phyloP scores from a whole-genome alignment of 2,888 invertebrate genomes.

The Andrena dorsata region DNA sequence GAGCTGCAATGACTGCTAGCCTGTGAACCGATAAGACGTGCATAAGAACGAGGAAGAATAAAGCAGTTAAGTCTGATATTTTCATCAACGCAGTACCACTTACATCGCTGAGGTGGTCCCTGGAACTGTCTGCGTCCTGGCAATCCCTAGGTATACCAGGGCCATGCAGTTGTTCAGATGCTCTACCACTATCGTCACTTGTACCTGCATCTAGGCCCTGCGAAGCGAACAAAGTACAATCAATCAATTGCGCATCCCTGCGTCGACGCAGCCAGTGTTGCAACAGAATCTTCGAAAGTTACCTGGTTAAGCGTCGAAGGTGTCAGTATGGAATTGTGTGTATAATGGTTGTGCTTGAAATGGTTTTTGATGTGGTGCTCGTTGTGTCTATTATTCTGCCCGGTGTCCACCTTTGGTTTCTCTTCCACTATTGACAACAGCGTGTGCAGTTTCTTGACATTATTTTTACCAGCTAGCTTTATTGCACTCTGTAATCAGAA shows the following conservation, averaged over 20 bases:
- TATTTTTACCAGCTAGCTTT: slow-evolving; percentile 87
- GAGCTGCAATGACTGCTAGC: slow-evolving; percentile 96
- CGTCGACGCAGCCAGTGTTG: background rate
- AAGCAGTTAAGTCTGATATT: background rate
- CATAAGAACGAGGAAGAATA: background rate
- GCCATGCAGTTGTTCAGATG: slow-evolving; percentile 92
- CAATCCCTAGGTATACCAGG: slow-evolving; percentile 86
- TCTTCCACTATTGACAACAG: slow-evolving; percentile 86
- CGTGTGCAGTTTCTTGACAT: slow-evolving; percentile 87
- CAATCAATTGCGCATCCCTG: background rate
- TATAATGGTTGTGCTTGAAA: slow-evolving; percentile 84
- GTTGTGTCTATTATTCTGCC: slow-evolving; percentile 86
- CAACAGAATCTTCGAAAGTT: slow-evolving; percentile 39
- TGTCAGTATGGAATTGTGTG: slow-evolving; percentile 85
- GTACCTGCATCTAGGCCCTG: slow-evolving; percentile 93
- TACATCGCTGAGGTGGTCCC: slow-evolving; percentile 94
- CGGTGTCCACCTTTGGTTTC: slow-evolving; percentile 87
- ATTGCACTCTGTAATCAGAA: slow-evolving; percentile 86
- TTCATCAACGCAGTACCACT: slow-evolving; percentile 83
- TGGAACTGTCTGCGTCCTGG: slow-evolving; percentile 92
- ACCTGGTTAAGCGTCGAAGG: slow-evolving; percentile 84
- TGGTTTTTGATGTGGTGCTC: slow-evolving; percentile 84
- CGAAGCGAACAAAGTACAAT: background rate
- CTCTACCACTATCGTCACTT: slow-evolving; percentile 94
- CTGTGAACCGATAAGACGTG: slow-evolving; percentile 86